phyloP scores from a whole-genome alignment of 2,113 vertebrate genomes.

The Scomber scombrus region DNA sequence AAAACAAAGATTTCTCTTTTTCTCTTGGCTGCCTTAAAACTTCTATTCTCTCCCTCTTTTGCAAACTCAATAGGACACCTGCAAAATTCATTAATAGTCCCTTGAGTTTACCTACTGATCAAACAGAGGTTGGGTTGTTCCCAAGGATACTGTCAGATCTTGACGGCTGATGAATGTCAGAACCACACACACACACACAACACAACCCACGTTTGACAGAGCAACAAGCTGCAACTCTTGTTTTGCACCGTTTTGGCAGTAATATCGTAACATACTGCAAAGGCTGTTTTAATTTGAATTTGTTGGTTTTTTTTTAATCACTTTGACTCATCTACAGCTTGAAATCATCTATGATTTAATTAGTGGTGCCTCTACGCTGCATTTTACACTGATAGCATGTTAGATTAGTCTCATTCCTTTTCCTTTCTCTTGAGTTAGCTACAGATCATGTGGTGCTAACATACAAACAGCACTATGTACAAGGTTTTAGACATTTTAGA shows the following conservation, averaged over 20 bases:
- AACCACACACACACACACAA: neutral
- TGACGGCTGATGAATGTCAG: slow-evolving; percentile 44
- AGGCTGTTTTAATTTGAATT: neutral
- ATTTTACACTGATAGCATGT: neutral
- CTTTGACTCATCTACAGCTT: too few species aligned
- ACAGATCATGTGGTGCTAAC: too few species aligned
- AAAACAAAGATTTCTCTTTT: neutral
- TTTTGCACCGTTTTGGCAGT: neutral
- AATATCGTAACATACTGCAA: neutral
- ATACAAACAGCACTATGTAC: too few species aligned
- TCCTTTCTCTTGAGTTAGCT: too few species aligned
- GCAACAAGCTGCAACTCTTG: neutral
- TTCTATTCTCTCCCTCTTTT: neutral
- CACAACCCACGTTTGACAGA: neutral
- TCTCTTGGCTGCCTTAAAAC: neutral
- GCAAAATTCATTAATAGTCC: neutral
- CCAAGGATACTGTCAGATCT: slow-evolving; percentile 4
- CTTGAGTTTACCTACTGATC: slow-evolving; percentile 4
- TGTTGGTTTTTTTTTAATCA: neutral
- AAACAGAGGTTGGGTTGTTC: slow-evolving; percentile 20
- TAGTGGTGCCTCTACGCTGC: neutral
- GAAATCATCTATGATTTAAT: neutral
- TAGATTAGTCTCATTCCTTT: too few species aligned
- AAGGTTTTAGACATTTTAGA: too few species aligned
- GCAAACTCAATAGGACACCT: slow-evolving; percentile 12